These are phyloP conservation scores for Yponomeuta cagnagella DNA, from an alignment of 2,888 invertebrate species.

Conservation along the genomic window DNA sequence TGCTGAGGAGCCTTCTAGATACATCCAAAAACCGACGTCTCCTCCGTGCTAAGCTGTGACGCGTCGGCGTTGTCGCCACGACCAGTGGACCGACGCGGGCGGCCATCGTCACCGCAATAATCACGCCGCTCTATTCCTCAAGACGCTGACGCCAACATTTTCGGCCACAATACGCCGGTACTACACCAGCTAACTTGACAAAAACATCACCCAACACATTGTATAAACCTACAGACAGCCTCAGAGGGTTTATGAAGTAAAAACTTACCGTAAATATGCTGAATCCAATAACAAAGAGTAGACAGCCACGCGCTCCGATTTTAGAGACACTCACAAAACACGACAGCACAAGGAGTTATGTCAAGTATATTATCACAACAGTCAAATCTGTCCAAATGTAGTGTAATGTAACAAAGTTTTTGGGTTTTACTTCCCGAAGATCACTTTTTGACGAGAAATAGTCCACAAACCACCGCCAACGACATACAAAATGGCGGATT, in stretches of 20 bases:
- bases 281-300: conserved; percentile 75
- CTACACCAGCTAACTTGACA: conserved; percentile 19
- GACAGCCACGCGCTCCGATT: conserved; percentile 75
- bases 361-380: conserved; percentile 51
- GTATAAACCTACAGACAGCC: conserved; percentile 19
- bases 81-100: conserved; percentile 43
- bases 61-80: conserved; percentile 54
- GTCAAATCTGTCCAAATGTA: conserved; percentile 51
- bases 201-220: conserved; percentile 25
- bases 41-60: conserved; percentile 53
- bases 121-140: conserved; percentile 43
- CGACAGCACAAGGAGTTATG: conserved; percentile 62
- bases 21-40: conserved; percentile 39
- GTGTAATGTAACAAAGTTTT: conserved; percentile 57
- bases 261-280: conserved; percentile 67
- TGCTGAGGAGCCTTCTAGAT: neutral
- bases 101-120: conserved; percentile 41
- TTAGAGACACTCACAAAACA: conserved; percentile 70
- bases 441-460: conserved; percentile 64
- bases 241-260: conserved; percentile 15
- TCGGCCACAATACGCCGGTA: conserved; percentile 30
- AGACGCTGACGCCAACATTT: conserved; percentile 60
- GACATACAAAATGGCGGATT: conserved; percentile 77
- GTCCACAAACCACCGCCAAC: conserved; percentile 72
- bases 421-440: conserved; percentile 59